Evolutionary conservation across 2,888 invertebrate genomes (phyloP).

Genomic region (Pyrrhia umbra): DNA sequence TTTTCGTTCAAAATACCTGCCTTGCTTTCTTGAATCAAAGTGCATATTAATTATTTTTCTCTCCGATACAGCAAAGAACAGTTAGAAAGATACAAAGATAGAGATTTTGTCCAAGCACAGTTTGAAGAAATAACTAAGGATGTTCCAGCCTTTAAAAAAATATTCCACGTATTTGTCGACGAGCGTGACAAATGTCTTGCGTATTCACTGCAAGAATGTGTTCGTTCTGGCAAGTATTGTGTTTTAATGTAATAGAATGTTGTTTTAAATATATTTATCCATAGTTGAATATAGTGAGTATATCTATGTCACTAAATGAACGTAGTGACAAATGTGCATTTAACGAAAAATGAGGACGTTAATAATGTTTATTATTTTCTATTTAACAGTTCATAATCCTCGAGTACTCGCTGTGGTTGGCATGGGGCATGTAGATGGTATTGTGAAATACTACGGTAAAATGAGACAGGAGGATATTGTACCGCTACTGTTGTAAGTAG

Average conservation of each 20-base stretch:
- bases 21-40: neutral
- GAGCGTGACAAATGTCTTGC: constrained; percentile 87
- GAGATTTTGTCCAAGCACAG: constrained; percentile 84
- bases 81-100: constrained; percentile 84
- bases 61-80: constrained; percentile 75
- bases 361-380: too few relatives aligned
- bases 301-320: neutral
- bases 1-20: neutral
- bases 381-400: constrained; percentile 85
- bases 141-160: constrained; percentile 87
- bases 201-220: constrained; percentile 86
- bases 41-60: neutral
- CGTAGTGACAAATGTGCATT: neutral
- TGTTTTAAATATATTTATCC: too few relatives aligned
- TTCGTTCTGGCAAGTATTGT: constrained; percentile 76
- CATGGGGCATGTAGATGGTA: constrained; percentile 98
- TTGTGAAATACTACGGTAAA: constrained; percentile 88
- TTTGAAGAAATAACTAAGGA: constrained; percentile 85
- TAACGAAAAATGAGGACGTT: neutral
- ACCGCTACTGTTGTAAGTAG: constrained; percentile 83
- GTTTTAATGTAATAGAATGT: neutral
- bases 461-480: constrained; percentile 85
- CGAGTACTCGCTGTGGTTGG: constrained; percentile 98
- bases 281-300: too few relatives aligned
- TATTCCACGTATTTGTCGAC: constrained; percentile 87